phyloP scores from a whole-genome alignment of 2,113 vertebrate species.

The Nycticorax nycticorax region DNA sequence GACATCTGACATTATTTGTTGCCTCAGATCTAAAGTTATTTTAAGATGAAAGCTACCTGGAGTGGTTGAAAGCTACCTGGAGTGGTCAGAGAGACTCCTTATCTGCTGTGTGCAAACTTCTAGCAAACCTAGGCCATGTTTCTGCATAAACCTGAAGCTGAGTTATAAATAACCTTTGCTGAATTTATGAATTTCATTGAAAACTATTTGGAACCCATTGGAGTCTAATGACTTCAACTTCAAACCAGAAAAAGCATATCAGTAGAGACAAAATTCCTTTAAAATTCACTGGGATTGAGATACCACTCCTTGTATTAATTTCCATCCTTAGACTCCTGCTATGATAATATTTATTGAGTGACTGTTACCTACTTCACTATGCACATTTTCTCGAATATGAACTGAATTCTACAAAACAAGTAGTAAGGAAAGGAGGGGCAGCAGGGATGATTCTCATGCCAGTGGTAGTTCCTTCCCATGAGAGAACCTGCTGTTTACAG shows the following conservation, averaged over 20 bases:
- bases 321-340: background rate
- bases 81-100: background rate
- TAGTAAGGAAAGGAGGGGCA: background rate
- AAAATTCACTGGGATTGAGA: background rate
- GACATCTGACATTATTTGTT: conserved; percentile 1
- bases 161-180: background rate
- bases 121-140: background rate
- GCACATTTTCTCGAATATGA: background rate
- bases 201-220: background rate
- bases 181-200: background rate
- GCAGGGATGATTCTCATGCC: background rate
- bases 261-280: background rate
- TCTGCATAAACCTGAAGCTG: background rate
- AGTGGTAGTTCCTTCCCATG: background rate
- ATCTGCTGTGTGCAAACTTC: background rate
- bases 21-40: background rate
- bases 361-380: background rate
- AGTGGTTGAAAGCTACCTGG: conserved; percentile 3
- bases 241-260: background rate
- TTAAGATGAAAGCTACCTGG: conserved; percentile 26
- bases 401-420: background rate
- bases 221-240: background rate
- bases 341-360: background rate
- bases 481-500: background rate
- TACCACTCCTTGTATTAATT: background rate